A percentile compares a stretch with the other conserved stretches of the same genome.
phyloP scores from a whole-genome alignment of 2,888 invertebrate genomes.

The Danaus chrysippus region DNA sequence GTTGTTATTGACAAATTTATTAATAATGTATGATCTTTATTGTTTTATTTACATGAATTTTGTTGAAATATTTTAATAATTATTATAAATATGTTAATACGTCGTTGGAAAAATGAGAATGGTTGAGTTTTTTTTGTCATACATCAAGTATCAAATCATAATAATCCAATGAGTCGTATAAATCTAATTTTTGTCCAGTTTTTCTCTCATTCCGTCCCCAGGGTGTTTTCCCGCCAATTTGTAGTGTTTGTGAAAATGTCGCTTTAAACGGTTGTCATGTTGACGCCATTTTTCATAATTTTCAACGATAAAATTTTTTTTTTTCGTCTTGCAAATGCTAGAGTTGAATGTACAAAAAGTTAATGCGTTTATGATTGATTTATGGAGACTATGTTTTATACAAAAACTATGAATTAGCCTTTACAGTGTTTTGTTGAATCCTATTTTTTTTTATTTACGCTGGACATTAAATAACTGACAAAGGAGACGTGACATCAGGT shows the following conservation, averaged over 20 bases:
- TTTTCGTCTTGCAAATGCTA: slow-evolving; percentile 1
- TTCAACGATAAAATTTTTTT: slow-evolving; percentile 16
- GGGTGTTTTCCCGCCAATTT: slow-evolving; percentile 69
- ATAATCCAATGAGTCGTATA: slow-evolving; percentile 45
- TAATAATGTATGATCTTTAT: too few relatives aligned
- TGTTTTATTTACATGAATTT: too few relatives aligned
- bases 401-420: slow-evolving; percentile 4
- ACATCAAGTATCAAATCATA: slow-evolving; percentile 52
- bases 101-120: background rate
- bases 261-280: slow-evolving; percentile 57
- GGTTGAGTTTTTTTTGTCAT: background rate
- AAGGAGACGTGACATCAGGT: slow-evolving; percentile 45
- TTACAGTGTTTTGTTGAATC: slow-evolving; percentile 3
- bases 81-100: background rate
- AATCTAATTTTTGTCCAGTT: slow-evolving; percentile 76
- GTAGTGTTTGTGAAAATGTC: slow-evolving; percentile 69
- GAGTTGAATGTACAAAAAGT: slow-evolving; percentile 37
- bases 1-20: too few relatives aligned
- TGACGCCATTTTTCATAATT: slow-evolving; percentile 32
- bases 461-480: background rate
- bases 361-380: slow-evolving; percentile 23
- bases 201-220: slow-evolving; percentile 65
- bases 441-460: slow-evolving; percentile 1
- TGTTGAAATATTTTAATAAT: background rate
- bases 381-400: slow-evolving; percentile 1